These are phyloP conservation scores for Tipula lateralis DNA, from an alignment of 2,888 invertebrate genomes.

Conservation along the genomic window DNA sequence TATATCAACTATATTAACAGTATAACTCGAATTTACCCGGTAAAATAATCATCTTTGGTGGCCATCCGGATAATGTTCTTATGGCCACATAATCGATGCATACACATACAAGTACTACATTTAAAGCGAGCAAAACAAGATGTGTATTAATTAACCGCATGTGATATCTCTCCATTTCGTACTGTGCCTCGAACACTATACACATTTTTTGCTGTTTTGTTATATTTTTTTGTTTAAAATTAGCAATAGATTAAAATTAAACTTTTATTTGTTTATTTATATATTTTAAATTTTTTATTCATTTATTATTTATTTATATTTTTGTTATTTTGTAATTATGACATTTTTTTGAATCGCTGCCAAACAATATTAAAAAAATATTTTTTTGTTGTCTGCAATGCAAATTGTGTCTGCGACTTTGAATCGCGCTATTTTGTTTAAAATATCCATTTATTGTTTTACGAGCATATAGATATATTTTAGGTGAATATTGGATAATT, in stretches of 20 bases:
- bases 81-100: too few relatives aligned
- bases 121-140: background rate
- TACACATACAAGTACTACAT: too few relatives aligned
- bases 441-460: background rate
- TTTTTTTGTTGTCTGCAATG: background rate
- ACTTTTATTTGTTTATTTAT: slow-evolving; percentile 11
- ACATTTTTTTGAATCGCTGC: background rate
- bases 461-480: background rate
- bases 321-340: background rate
- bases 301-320: background rate
- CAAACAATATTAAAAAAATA: background rate
- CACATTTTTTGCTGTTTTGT: background rate
- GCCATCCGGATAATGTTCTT: too few relatives aligned
- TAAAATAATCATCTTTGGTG: too few relatives aligned
- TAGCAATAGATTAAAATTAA: slow-evolving; percentile 1
- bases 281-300: background rate
- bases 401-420: background rate
- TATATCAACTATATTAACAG: too few relatives aligned
- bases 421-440: background rate
- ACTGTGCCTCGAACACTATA: background rate
- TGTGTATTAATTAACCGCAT: background rate
- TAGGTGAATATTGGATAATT: background rate
- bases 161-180: background rate
- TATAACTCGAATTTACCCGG: too few relatives aligned
- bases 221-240: background rate